Evolutionary conservation across 53 echinoderm and acorn worm species (phyloP).

Genomic region (Echinometra lucunter): DNA sequence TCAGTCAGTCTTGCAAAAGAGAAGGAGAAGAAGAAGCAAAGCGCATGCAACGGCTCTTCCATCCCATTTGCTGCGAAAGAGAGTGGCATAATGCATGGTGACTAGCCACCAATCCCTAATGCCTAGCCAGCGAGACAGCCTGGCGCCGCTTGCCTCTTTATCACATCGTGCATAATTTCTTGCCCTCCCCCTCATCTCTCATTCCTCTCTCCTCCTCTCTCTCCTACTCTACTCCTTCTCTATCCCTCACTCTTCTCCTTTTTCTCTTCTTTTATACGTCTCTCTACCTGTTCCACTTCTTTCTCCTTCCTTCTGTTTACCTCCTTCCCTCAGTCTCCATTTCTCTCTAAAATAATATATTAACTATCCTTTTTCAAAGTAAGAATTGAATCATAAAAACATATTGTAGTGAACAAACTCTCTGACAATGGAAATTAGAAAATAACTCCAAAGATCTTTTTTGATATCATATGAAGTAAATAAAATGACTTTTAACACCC

Average conservation of each 20-base stretch:
- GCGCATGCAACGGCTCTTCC: constrained; percentile 41
- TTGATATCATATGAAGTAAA: neutral
- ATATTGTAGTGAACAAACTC: neutral
- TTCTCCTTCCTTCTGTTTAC: neutral
- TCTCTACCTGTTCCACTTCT: neutral
- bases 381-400: neutral
- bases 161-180: constrained; percentile 69
- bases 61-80: constrained; percentile 68
- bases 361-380: neutral
- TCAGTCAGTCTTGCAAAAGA: constrained; percentile 1
- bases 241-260: neutral
- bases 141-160: constrained; percentile 72
- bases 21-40: constrained; percentile 39
- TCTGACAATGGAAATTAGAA: neutral
- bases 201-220: constrained; percentile 37
- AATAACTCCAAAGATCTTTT: neutral
- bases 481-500: neutral
- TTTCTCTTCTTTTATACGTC: neutral
- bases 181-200: constrained; percentile 67
- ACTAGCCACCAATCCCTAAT: constrained; percentile 69
- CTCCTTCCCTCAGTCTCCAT: neutral
- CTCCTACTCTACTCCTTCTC: neutral
- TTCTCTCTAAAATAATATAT: neutral
- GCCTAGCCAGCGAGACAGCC: constrained; percentile 63
- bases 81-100: constrained; percentile 67